Evolutionary conservation across 2,113 vertebrate species (phyloP), one percentile per base, ranked within the genome.

Genomic region (Nothobranchius kuhntae): DNA sequence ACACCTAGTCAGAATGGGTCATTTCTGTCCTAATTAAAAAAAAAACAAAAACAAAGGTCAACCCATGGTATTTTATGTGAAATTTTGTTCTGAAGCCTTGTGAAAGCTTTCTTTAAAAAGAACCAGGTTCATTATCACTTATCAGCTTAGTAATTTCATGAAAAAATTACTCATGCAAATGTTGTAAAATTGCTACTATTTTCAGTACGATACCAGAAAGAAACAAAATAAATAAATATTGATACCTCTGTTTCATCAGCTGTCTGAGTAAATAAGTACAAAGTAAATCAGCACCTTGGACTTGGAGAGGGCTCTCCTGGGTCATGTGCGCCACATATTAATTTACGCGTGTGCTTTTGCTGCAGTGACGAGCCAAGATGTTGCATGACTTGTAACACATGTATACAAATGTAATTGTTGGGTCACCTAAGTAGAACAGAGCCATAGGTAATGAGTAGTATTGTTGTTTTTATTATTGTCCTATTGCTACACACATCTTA

Each of bases 351-450:
- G 17, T 11, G 2, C 38, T 45, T 62, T 57, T 52, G n/a, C 57
- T 58, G 6, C n/a, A 47, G 21, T 13, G 14, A 35, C 9, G 8
- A 68, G 48, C 35, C 53, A 48, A 36, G 30, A 53, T 55, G 14
- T 56, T 64, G 26, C 50, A 26, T 44, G 13, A 12, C 1, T 44
- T 59, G 52, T 71, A 13, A 55, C 53, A 30, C 67, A 21, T 21
- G 21, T 21, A 21, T 21, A 21, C 21, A 51, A 30, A 26, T 14
- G 42, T 8, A 15, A 26, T 64, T n/a, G 12, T 35, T 45, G 47
- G 46, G 52, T 13, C n/a, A 67, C 12, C 9, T 60, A 11, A 42
- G 15, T 46, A 9, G 52, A 62, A 35, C 13, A 12, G 57, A 40
- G 38, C 38, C 38, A 40, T 40, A 40, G 38, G 1, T 40, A 40